Percentiles rank a stretch among this genome's conserved stretches.
Evolutionary conservation across 2,797 vertebrate species (phyloP).

Genomic region (Avahi laniger): DNA sequence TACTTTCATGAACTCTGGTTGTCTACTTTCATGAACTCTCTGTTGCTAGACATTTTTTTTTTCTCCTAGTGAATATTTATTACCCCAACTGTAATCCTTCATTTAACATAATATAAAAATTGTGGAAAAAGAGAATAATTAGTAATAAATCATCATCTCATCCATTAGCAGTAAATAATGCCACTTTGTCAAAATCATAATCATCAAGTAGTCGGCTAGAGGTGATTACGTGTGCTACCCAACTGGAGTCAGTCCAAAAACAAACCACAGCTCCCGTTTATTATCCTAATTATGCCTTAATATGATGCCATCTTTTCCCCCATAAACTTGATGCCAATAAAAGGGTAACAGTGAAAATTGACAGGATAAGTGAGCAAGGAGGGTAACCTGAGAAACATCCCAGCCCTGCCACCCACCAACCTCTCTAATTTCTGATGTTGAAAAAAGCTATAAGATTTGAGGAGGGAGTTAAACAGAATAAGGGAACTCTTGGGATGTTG

Average conservation of each 20-base stretch:
- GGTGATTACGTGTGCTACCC: conserved; percentile 79
- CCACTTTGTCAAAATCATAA: conserved; percentile 81
- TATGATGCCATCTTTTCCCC: conserved; percentile 73
- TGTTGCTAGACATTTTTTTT: conserved; percentile 49
- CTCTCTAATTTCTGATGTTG: conserved; percentile 39
- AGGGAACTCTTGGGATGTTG: not conserved
- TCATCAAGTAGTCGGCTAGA: conserved; percentile 74
- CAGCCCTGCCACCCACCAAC: not conserved
- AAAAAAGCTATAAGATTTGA: not conserved
- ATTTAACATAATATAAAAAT: conserved; percentile 80
- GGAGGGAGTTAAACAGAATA: not conserved
- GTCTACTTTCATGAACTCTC: conserved; percentile 62
- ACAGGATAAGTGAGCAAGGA: conserved; percentile 63
- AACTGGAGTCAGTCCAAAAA: conserved; percentile 77
- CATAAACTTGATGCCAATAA: conserved; percentile 78
- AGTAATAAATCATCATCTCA: conserved; percentile 82
- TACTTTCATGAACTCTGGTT: conserved; percentile 56
- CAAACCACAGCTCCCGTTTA: conserved; percentile 75
- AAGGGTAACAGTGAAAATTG: conserved; percentile 76
- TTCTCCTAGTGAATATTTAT: conserved; percentile 77
- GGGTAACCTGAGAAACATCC: conserved; percentile 1
- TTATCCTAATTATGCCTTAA: conserved; percentile 78
- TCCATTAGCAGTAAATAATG: conserved; percentile 83
- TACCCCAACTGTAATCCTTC: conserved; percentile 71
- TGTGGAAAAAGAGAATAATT: conserved; percentile 77